These are phyloP conservation scores for Albula goreensis DNA, from an alignment of 2,113 vertebrate species.

Conservation along the genomic window DNA sequence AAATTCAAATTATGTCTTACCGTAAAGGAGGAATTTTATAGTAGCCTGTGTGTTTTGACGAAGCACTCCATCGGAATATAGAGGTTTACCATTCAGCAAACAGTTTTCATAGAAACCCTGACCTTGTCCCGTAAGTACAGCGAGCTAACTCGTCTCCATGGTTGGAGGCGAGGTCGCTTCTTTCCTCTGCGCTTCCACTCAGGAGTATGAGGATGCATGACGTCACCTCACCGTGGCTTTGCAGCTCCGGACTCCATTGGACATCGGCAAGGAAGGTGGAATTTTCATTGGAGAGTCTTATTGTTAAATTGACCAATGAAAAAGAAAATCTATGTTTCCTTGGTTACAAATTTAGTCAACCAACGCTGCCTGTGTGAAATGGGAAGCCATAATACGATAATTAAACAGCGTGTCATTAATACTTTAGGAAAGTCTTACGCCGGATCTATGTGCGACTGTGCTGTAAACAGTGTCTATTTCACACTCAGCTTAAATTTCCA, in stretches of 20 bases:
- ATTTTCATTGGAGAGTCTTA: slow-evolving; percentile 1
- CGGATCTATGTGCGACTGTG: neutral
- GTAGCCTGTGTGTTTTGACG: neutral
- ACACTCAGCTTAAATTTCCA: neutral
- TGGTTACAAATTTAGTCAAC: slow-evolving; percentile 3
- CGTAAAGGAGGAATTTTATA: neutral
- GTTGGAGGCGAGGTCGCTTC: neutral
- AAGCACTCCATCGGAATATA: slow-evolving; percentile 3
- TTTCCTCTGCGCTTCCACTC: slow-evolving; percentile 4
- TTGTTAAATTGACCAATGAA: slow-evolving; percentile 7
- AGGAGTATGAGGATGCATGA: slow-evolving; percentile 9
- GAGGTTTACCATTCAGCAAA: neutral
- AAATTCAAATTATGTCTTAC: neutral
- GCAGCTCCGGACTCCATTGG: slow-evolving; percentile 6
- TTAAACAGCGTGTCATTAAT: neutral
- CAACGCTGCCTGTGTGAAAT: neutral
- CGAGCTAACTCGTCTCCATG: slow-evolving; percentile 8
- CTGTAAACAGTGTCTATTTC: neutral
- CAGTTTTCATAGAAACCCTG: neutral
- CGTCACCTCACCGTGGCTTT: neutral
- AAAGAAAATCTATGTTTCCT: neutral
- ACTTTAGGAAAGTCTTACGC: neutral
- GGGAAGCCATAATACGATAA: neutral
- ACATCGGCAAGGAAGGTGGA: neutral
- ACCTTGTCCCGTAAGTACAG: neutral